Base-by-base conservation (phyloP, 35 echinoderm and acorn worm species). In the Hemicentrotus pulcherrimus region DNA sequence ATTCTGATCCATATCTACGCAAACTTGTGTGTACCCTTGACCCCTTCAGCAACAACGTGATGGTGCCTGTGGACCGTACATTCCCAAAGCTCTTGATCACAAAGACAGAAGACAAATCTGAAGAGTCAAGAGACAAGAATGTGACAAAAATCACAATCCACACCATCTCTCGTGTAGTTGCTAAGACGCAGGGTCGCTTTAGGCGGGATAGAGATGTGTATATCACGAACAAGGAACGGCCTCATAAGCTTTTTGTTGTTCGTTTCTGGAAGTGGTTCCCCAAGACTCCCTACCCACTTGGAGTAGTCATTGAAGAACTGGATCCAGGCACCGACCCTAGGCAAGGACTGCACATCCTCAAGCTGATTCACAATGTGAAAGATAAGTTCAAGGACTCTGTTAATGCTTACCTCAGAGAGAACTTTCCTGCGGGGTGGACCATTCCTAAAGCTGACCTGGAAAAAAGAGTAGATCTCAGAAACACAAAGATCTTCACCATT, bases 301-400 rank as follows among this genome's bases (percentile, higher is more conserved):
- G 98, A 13, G 94, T 97, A 11, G 96, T 97, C 47, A 96, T 94
- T 24, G 97, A 97, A 61, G 96, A 94, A 47, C 88, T 99, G 6
- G 95, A 94, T 8, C 48, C 85, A 50, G 97, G 97, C 18, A 58
- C 95, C 60, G 88, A 55, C 9, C 71, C 88, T 65, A 87, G 35
- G 47, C 61, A 96, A 55, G 98, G 97, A 10, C 48, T 97, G n/a
- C 58, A 91, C 94, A 97, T 99, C 86, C 96, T 99, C 2, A 99
- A 99, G 92, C 88, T 97, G 16, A 88, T 97, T 46, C 94, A 97
- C 88, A 94, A 91, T 90, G 97, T 99, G 16, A 94, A 95, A 65
- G 95, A 96, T 45, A 91, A 94, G 31, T 97, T 95, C 95, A 95
- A 92, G 71, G 88, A 15, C 28, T 32, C 61, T 45, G 90, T 91